Evolutionary conservation across 2,113 vertebrate species (phyloP).

Genomic region (Percopsis transmontana): DNA sequence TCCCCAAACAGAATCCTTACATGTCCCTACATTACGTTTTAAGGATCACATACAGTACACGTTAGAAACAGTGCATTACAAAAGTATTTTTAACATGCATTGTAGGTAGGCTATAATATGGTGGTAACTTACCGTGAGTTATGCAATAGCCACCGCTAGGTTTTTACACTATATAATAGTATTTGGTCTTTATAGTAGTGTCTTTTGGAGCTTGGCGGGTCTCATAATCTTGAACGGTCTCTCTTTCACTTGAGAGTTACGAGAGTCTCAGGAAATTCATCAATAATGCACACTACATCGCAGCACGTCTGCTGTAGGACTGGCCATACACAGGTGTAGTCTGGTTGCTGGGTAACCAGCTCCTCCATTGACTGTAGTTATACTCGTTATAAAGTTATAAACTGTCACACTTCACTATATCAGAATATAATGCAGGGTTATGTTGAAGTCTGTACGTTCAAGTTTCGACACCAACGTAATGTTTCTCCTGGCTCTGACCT

Average conservation of each 20-base stretch:
- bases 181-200: no score
- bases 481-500: no score
- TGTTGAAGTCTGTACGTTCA: background rate
- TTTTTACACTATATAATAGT: background rate
- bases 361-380: background rate
- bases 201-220: background rate
- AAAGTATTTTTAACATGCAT: background rate
- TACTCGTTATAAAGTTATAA: no score
- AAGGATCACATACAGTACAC: no score
- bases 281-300: conserved; percentile 56
- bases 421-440: background rate
- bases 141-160: background rate
- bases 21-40: no score
- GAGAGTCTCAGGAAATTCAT: conserved; percentile 50
- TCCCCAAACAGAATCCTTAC: no score
- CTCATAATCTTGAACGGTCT: conserved; percentile 1
- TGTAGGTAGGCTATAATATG: background rate
- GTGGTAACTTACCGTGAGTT: conserved; percentile 42
- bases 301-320: conserved; percentile 52
- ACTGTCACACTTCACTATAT: no score
- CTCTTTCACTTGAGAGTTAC: conserved; percentile 23
- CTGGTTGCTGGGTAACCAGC: conserved; percentile 57
- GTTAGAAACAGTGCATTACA: background rate
- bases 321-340: conserved; percentile 22
- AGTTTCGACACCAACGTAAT: no score